Conservation (phyloP, 2,113 vertebrate species). For the Lamprologus sp. region DNA sequence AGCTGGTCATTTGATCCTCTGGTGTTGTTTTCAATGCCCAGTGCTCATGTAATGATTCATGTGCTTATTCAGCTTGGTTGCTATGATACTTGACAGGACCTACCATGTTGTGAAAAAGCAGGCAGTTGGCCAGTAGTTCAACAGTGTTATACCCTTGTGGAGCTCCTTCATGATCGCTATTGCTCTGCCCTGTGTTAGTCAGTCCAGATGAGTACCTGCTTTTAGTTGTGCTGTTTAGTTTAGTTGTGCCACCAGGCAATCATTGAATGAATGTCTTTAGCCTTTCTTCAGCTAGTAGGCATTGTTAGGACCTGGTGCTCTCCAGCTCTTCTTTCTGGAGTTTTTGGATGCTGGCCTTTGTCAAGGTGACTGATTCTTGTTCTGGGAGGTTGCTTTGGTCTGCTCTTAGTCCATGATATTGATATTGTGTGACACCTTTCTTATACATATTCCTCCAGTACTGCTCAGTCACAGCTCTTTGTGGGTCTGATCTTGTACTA, state of each 20-base stretch:
- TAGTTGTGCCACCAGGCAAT: background rate
- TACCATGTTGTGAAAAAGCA: background rate
- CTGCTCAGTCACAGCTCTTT: background rate
- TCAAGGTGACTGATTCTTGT: background rate
- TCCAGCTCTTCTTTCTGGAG: background rate
- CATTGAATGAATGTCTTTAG: background rate
- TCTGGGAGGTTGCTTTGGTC: background rate
- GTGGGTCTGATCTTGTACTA: background rate
- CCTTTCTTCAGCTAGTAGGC: background rate
- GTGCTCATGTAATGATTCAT: background rate
- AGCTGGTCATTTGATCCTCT: background rate
- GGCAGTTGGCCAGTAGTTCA: background rate
- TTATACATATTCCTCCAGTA: background rate
- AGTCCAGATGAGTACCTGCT: background rate
- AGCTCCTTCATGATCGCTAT: background rate
- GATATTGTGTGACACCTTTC: background rate
- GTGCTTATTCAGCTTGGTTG: background rate
- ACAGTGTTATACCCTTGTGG: background rate
- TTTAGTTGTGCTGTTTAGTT: background rate
- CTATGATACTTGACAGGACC: background rate
- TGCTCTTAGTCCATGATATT: background rate
- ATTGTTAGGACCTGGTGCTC: background rate
- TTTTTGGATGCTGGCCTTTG: background rate
- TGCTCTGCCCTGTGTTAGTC: background rate
- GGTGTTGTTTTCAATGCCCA: background rate